Evolutionary conservation across 2,797 vertebrate genomes (phyloP), one percentile per base, ranked within the genome.

Genomic region (Lepus oiostolus): DNA sequence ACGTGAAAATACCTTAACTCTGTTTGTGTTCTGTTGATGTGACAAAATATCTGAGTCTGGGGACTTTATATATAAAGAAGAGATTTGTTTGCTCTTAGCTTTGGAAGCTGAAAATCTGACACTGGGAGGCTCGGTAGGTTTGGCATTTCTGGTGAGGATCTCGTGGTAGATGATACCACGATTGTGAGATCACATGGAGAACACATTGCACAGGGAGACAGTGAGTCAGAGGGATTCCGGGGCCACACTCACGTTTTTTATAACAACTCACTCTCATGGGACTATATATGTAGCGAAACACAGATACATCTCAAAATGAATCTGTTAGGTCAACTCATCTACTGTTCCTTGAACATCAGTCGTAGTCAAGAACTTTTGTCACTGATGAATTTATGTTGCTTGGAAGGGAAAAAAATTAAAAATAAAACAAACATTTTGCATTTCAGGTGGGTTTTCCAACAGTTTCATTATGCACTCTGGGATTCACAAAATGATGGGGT

Each of bases 311-410:
- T 71, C 30, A 32, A 70, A 86, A 52, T n/a, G 86, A 79, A 92
- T 35, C 22, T 81, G 42, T 47, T 47, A 47, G n/a, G 70, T 58
- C 28, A 88, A 74, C 76, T 90, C 22, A 65, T 94, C 67, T 85
- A 32, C 70, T 35, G 52, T 88, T 94, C 47, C 10, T 72, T 86
- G 65, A 81, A 24, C 42, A 87, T 50, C 8, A 54, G 35, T 85
- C 75, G 38, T 22, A 52, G 67, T 71, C 12, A 38, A 52, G 52
- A 63, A 58, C 10, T 21, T 80, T 88, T 76, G 65, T 17, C 28
- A 92, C 4, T 8, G 71, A 72, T 88, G 24, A 35, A 88, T 95
- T 94, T 94, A 85, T 75, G 94, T 10, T 76, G 81, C 32, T 92
- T 30, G 67, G 38, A 72, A 54, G 4, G 58, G 86, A 5, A 83